Base-by-base conservation (phyloP, 2,113 vertebrate genomes). In the Podarcis raffonei region DNA sequence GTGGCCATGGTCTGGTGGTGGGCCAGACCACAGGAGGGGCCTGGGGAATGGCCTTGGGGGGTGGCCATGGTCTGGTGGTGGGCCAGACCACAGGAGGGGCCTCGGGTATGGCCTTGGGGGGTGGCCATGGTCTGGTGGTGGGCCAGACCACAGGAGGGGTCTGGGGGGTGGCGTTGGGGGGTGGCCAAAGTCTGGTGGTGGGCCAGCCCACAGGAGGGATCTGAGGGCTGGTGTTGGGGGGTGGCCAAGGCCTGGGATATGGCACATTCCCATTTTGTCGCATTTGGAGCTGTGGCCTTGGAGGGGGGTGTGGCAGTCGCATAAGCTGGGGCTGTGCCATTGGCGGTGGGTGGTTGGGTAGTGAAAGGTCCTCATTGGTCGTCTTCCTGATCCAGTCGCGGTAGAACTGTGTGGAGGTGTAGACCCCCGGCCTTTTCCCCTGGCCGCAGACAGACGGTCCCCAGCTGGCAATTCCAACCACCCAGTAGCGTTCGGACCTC, bases 401-500 rank as follows among this genome's bases (percentile, higher is more conserved):
- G 5, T 91, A 96, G 57, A 75, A 27, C 93, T 96, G 96, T 81
- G 94, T 94, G 22, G 95, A 94, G 0, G 96, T 90, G 78, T 97
- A 97, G 89, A 97, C 94, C 6, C 97, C 97, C 0, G 96, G 97
- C 76, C 87, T 96, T 81, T 84, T 93, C 15, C 95, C 93, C 4
- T 91, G 90, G 72, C 95, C 98, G 53, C 97, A 98, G 59, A 94
- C 89, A 2, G 18, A n/a, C 0, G 93, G 72, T 18, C 97, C 97
- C 84, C 97, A 97, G 93, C 97, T 98, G 0, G 97, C 97, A 87
- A 98, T 74, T 32, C 97, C 97, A 4, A 97, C 91, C 65, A 96
- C 32, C 87, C 96, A 97, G 83, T 96, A 98, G 75, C 90, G 76
- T 13, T 94, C 89, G 8, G 90, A 79, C 9, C n/a, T 62, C 68